Evolutionary conservation across 53 echinoderm and acorn worm species (phyloP).

Genomic region (Zoroaster sp.): DNA sequence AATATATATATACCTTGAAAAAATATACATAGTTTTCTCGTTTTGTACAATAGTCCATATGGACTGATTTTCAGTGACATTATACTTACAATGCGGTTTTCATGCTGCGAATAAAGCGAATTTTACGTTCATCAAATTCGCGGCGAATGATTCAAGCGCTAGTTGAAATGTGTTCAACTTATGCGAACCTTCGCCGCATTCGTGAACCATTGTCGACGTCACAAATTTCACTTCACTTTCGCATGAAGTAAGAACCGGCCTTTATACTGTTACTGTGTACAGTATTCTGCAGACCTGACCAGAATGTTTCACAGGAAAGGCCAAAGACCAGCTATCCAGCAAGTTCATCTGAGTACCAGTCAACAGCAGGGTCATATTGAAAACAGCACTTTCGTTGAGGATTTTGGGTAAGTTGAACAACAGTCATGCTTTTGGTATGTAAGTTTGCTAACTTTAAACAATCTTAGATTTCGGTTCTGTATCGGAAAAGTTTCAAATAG

Average conservation of each 20-base stretch:
- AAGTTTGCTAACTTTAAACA: too few species aligned
- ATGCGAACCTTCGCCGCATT: background rate
- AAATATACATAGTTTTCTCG: too few species aligned
- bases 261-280: background rate
- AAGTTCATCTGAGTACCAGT: slow-evolving; percentile 6
- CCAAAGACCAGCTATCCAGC: slow-evolving; percentile 8
- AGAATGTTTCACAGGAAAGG: background rate
- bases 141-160: background rate
- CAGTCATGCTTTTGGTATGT: too few species aligned
- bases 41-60: too few species aligned
- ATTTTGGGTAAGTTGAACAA: slow-evolving; percentile 18
- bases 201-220: too few species aligned
- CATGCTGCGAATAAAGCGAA: background rate
- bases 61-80: too few species aligned
- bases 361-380: background rate
- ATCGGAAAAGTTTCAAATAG: too few species aligned
- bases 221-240: too few species aligned
- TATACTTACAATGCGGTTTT: too few species aligned
- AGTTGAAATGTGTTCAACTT: background rate
- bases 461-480: too few species aligned
- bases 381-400: slow-evolving; percentile 15
- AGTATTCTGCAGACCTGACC: slow-evolving; percentile 31
- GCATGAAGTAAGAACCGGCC: background rate
- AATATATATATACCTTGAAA: too few species aligned
- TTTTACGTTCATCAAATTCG: background rate